phyloP scores from a whole-genome alignment of 1,140 invertebrate genomes.

The Cotesia typhae region DNA sequence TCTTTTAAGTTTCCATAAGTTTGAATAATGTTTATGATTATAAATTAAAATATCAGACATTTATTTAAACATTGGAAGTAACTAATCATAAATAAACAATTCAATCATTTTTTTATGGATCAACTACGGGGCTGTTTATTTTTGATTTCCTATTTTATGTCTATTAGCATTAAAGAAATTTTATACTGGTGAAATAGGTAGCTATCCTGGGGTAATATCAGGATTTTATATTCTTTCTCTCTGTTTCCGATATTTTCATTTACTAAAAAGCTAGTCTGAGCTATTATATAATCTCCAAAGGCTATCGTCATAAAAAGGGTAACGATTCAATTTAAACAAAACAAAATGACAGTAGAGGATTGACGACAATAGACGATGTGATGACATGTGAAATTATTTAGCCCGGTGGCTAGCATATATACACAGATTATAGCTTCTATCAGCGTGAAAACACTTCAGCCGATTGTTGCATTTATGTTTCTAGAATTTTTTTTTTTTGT shows the following conservation, averaged over 20 bases:
- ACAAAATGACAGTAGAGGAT: conserved; percentile 2
- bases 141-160: neutral
- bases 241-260: conserved; percentile 24
- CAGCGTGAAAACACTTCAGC: neutral
- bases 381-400: neutral
- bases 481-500: neutral
- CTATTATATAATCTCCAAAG: conserved; percentile 34
- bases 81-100: no score
- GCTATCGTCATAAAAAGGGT: conserved; percentile 17
- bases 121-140: no score
- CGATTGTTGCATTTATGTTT: neutral
- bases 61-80: no score
- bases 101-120: no score
- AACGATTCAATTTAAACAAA: conserved; percentile 39
- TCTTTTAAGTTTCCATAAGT: no score
- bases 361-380: conserved; percentile 7
- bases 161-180: neutral
- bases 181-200: neutral
- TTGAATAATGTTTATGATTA: no score
- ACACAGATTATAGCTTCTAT: neutral
- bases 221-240: neutral
- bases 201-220: no score
- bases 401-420: neutral
- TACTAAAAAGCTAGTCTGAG: conserved; percentile 39
- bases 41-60: no score